These are phyloP conservation scores for Micrasema minimum DNA, from an alignment of 1,140 invertebrate species.

Conservation along the genomic window DNA sequence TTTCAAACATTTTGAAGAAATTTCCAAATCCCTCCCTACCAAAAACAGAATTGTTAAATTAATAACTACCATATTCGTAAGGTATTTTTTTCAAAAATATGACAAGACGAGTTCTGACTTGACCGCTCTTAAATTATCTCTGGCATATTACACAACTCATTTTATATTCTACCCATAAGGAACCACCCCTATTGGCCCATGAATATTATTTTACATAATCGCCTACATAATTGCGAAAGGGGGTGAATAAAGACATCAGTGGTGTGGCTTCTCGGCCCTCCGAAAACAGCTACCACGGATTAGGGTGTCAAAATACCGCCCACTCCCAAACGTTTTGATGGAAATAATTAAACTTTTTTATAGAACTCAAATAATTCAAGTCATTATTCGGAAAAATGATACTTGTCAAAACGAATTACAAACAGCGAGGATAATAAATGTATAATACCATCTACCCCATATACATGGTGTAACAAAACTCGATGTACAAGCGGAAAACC, in stretches of 20 bases:
- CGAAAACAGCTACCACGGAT: conserved; percentile 6
- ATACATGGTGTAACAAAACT: too few species aligned
- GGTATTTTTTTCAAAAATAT: background rate
- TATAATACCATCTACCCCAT: too few species aligned
- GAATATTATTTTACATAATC: conserved; percentile 53
- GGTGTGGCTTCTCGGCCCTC: conserved; percentile 29
- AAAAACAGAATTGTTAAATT: background rate
- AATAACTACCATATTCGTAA: background rate
- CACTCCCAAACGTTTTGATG: conserved; percentile 1
- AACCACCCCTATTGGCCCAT: conserved; percentile 34
- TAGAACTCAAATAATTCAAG: conserved; percentile 1
- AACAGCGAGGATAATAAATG: too few species aligned
- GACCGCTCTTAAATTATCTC: background rate
- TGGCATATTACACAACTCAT: conserved; percentile 42
- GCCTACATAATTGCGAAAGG: conserved; percentile 49
- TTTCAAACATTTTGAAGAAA: background rate
- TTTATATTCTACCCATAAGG: conserved; percentile 42
- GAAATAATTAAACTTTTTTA: conserved; percentile 13
- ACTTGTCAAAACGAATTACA: too few species aligned
- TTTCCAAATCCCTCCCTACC: background rate
- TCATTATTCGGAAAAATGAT: conserved; percentile 9
- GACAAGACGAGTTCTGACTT: conserved; percentile 29
- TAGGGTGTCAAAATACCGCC: conserved; percentile 28
- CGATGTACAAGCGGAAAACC: too few species aligned
- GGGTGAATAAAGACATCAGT: conserved; percentile 48